Evolutionary conservation across 2,888 invertebrate species (phyloP).

Genomic region (Noctua janthe): DNA sequence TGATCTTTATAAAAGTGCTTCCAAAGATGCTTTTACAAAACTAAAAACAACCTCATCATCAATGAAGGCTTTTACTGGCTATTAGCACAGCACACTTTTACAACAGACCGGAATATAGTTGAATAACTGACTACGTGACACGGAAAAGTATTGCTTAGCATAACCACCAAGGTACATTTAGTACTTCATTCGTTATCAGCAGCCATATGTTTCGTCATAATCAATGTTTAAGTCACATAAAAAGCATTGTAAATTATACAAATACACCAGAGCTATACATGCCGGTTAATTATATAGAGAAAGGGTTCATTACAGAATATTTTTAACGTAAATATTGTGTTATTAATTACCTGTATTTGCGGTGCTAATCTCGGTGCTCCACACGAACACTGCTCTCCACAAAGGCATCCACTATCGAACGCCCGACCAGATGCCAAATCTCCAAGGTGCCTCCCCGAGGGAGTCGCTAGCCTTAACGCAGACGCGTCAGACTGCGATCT

Average conservation of each 20-base stretch:
- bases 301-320: conserved; percentile 12
- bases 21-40: neutral
- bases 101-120: neutral
- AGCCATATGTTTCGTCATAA: conserved; percentile 25
- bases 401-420: conserved; percentile 98
- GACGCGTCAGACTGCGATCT: conserved; percentile 96
- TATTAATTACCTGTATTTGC: conserved; percentile 84
- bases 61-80: neutral
- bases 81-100: neutral
- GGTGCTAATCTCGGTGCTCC: conserved; percentile 88
- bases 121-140: conserved; percentile 25
- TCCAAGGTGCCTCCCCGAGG: conserved; percentile 94
- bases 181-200: conserved; percentile 42
- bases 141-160: conserved; percentile 16
- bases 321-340: neutral
- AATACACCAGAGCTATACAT: conserved; percentile 18
- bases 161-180: conserved; percentile 17
- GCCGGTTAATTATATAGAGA: neutral
- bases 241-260: conserved; percentile 30
- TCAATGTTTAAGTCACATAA: conserved; percentile 36
- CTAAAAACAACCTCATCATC: neutral
- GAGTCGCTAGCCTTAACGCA: conserved; percentile 90
- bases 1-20: neutral
- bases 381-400: conserved; percentile 94
- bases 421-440: conserved; percentile 98